Base-by-base conservation (phyloP, 1,140 invertebrate genomes). In the Caerostris extrusa region DNA sequence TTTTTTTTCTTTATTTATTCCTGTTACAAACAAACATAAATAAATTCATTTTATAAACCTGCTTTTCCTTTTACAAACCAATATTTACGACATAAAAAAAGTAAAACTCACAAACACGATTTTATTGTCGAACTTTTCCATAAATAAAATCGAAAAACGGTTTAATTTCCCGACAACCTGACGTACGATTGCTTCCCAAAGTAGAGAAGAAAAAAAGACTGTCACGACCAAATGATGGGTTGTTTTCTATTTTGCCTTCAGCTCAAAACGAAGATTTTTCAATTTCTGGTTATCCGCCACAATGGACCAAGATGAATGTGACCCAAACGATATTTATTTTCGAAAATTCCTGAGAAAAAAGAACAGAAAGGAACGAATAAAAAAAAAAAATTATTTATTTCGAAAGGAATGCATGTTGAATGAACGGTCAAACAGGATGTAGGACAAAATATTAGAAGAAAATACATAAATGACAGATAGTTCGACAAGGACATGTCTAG, bases 261-360 rank as follows among this genome's bases (percentile, higher is more conserved):
- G 56, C 53, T 83, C 82, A 19, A 83, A 83, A 57, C 56, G 82
- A 56, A 83, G 82, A 83, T 58, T 83, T 83, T 83, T 83, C 56
- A 56, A 57, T 58, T 56, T 57, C 56, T 56, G n/a, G n/a, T n/a
- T 83, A n/a, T 83, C 53, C 57, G 71, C 5, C 82, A n/a, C 82
- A 58, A 83, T 57, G 82, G 56, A 8, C 5, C 17, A 83, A 57
- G 82, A 83, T 14, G 55, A 56, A 83, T 83, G 56, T 58, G 56
- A 14, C 82, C 4, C 10, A 57, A 83, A 58, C 56, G 12, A 17
- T 83, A 81, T 81, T 81, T 81, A 81, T 81, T 83, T 83, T 17
- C 81, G 53, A 57, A 83, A 19, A 57, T 10, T 5, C 50, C 34
- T 50, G 71, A 77, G 19, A 14, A 77, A 53, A 12, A 34, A 34